Evolutionary conservation across 53 echinoderm and acorn worm genomes (phyloP).

Genomic region (Holothuria scabra): DNA sequence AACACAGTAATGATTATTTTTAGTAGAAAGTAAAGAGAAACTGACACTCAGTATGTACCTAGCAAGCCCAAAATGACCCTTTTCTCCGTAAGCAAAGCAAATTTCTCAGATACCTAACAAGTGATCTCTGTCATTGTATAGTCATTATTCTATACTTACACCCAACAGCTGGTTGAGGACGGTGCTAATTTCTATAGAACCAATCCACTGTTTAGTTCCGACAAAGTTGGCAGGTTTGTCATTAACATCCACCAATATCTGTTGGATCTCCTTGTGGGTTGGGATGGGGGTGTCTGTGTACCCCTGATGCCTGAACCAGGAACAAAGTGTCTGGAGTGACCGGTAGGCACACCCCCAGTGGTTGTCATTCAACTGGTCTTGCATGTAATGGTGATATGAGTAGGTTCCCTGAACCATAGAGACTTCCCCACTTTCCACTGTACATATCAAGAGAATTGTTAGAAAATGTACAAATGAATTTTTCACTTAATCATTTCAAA

Average conservation of each 20-base stretch:
- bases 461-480: background rate
- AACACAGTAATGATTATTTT: too few relatives aligned
- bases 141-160: constrained; percentile 62
- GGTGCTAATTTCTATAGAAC: constrained; percentile 95
- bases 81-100: too few relatives aligned
- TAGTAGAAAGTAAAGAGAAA: too few relatives aligned
- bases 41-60: too few relatives aligned
- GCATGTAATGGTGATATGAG: constrained; percentile 98
- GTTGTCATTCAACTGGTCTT: constrained; percentile 88
- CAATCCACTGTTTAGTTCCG: constrained; percentile 92
- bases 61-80: too few relatives aligned
- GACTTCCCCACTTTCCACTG: constrained; percentile 69
- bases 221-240: constrained; percentile 94
- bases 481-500: background rate
- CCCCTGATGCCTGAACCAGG: constrained; percentile 91
- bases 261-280: constrained; percentile 88
- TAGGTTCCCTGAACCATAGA: constrained; percentile 88
- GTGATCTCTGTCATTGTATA: too few relatives aligned
- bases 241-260: constrained; percentile 85
- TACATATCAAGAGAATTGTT: background rate
- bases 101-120: too few relatives aligned
- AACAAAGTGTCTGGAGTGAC: constrained; percentile 88
- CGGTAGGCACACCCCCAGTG: constrained; percentile 98
- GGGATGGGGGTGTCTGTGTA: constrained; percentile 80
- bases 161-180: constrained; percentile 86